Percentiles rank a stretch among this genome's conserved stretches.
phyloP scores from a whole-genome alignment of 2,888 invertebrate species.

The Acrobeloides nanus region DNA sequence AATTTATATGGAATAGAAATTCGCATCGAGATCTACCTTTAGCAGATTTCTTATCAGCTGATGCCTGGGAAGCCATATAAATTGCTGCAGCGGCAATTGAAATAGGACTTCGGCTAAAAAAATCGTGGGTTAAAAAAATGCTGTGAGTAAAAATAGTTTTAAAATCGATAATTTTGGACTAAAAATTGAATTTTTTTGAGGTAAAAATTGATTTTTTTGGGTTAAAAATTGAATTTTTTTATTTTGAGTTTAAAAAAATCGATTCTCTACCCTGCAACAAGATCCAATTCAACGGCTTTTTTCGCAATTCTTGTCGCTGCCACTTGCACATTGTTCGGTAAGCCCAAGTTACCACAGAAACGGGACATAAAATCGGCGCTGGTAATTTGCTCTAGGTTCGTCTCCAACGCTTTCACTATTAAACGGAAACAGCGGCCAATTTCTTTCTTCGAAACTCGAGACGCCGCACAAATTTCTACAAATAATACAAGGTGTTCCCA shows the following conservation, averaged over 20 bases:
- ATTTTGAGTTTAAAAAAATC: background rate
- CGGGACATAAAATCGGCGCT: conserved; percentile 91
- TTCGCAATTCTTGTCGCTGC: conserved; percentile 94
- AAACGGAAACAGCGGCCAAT: conserved; percentile 95
- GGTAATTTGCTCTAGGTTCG: conserved; percentile 91
- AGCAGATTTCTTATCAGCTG: conserved; percentile 84
- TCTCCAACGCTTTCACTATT: conserved; percentile 88
- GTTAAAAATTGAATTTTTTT: no score
- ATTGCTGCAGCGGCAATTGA: conserved; percentile 98
- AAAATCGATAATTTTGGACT: background rate
- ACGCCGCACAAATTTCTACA: conserved; percentile 90
- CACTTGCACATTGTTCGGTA: conserved; percentile 59
- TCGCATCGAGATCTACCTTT: conserved; percentile 60
- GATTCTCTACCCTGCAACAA: conserved; percentile 72
- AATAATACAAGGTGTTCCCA: background rate
- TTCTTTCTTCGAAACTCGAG: conserved; percentile 90
- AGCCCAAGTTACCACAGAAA: conserved; percentile 85
- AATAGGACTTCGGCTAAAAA: conserved; percentile 75
- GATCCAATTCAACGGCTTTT: conserved; percentile 89
- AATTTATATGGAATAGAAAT: conserved; percentile 2
- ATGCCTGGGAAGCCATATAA: conserved; percentile 93
- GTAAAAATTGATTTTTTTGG: background rate
- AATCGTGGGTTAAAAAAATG: background rate
- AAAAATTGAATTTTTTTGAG: background rate
- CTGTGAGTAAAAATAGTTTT: background rate